A percentile compares a stretch with the other conserved stretches of the same genome.
Conservation (phyloP, 1,140 invertebrate species). For the Limonius californicus region DNA sequence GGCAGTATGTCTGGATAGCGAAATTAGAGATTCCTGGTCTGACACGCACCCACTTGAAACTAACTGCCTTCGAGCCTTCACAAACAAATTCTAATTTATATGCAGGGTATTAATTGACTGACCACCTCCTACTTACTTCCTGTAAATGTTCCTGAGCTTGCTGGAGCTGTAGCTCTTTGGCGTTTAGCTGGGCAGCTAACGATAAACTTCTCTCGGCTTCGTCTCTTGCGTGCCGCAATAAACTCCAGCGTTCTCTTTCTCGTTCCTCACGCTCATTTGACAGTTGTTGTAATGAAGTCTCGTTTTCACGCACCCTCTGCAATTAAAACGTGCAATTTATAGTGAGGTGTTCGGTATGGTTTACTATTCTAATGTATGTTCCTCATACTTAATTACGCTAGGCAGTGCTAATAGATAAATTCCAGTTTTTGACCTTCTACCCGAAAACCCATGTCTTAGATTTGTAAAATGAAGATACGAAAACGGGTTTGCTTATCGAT, state of each 20-base stretch:
- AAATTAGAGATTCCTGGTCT: conserved; percentile 65
- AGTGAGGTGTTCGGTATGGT: too few relatives aligned
- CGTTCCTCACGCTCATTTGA: conserved; percentile 75
- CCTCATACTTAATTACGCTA: too few relatives aligned
- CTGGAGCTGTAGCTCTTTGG: conserved; percentile 78
- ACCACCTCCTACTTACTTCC: conserved; percentile 50
- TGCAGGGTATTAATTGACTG: too few relatives aligned
- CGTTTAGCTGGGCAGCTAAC: conserved; percentile 79
- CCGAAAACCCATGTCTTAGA: too few relatives aligned
- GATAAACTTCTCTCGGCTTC: conserved; percentile 83
- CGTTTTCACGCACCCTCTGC: conserved; percentile 70
- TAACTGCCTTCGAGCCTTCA: conserved; percentile 68
- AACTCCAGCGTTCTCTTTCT: conserved; percentile 83
- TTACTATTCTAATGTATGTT: too few relatives aligned
- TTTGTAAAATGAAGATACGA: too few relatives aligned
- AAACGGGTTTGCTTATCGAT: too few relatives aligned
- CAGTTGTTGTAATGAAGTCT: conserved; percentile 66
- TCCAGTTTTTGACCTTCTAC: too few relatives aligned
- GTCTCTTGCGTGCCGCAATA: conserved; percentile 81
- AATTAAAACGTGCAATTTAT: conserved; percentile 44
- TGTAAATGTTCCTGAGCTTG: conserved; percentile 78
- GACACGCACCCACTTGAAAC: conserved; percentile 68
- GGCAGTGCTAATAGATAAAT: too few relatives aligned
- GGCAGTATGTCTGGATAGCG: conserved; percentile 55
- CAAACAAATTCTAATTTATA: too few relatives aligned